Evolutionary conservation across 2,888 invertebrate genomes (phyloP).

Genomic region (Sesia bembeciformis): DNA sequence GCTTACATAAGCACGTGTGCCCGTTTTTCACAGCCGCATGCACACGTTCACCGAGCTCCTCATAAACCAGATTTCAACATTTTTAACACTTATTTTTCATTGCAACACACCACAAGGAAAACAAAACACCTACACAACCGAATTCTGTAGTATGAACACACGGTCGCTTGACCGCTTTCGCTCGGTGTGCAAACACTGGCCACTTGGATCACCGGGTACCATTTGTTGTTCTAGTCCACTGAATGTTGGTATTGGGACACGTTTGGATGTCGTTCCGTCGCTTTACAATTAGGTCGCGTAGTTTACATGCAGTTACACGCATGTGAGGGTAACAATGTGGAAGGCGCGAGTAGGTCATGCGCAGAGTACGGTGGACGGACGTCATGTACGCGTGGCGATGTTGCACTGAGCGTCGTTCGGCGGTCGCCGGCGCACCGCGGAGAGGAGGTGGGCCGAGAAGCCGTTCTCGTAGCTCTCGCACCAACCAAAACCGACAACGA

Average conservation of each 20-base stretch:
- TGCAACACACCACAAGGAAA: conserved; percentile 59
- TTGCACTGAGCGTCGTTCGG: conserved; percentile 1
- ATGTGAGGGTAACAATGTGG: no score
- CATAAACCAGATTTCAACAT: conserved; percentile 66
- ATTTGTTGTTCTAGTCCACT: not conserved
- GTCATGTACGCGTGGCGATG: conserved; percentile 15
- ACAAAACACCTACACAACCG: conserved; percentile 58
- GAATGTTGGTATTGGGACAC: not conserved
- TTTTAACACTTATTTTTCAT: conserved; percentile 64
- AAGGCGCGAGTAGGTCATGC: no score
- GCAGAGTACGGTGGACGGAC: conserved; percentile 6
- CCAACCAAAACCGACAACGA: conserved; percentile 25
- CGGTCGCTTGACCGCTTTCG: conserved; percentile 54
- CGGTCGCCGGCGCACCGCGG: conserved; percentile 1
- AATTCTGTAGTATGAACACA: conserved; percentile 44
- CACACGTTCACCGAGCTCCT: conserved; percentile 50
- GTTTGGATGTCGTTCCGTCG: not conserved
- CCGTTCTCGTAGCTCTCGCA: conserved; percentile 15
- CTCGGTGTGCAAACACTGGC: conserved; percentile 35
- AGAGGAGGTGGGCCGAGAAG: conserved; percentile 1
- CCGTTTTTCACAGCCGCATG: conserved; percentile 51
- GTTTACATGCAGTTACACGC: no score
- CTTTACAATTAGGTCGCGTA: not conserved
- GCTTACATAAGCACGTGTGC: conserved; percentile 65
- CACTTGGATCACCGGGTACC: not conserved